Base-by-base conservation (phyloP, 2,113 vertebrate genomes). In the Percina caprodes region DNA sequence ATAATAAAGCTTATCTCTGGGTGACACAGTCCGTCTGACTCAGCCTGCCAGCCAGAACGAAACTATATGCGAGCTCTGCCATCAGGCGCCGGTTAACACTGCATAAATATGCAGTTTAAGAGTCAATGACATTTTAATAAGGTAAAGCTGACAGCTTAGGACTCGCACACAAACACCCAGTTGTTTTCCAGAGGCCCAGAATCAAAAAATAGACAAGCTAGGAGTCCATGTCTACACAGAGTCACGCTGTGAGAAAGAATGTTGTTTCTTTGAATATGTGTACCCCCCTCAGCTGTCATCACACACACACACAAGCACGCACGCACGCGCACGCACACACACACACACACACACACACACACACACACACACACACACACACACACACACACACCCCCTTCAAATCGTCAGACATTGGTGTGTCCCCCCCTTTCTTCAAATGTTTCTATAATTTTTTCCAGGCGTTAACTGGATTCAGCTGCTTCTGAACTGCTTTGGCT, bases 101-200 rank as follows among this genome's bases (percentile, higher is more conserved):
- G 91, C 92, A 94, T 95, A 93, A 96, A 95, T 94, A 93, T 91
- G 84, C 91, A 88, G 91, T 93, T 93, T 93, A 93, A 58, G 83
- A 91, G 91, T 94, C 90, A 89, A 89, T 94, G 94, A 93, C 93
- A 88, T 93, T 96, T 95, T 95, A 94, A 96, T 94, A 94, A 93
- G 93, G 91, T 85, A 88, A 84, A 89, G 86, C 92, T 91, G 92
- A 92, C 91, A 85, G 90, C 88, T 86, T 56, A 26, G 79, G 73
- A 69, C 83, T 70, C 69, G 66, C 86, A 77, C 92, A 91, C 92
- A 93, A 90, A 94, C 92, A 92, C 62, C 30, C 62, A 2, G 60
- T 89, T 93, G 92, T 92, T 92, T 69, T 91, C 62, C 71, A 81
- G 74, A 63, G 79, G 71, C 84, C 42, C 39, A 1, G 70, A 75